These are phyloP conservation scores for Isotomurus palustris DNA, from an alignment of 2,888 invertebrate species.

Conservation along the genomic window DNA sequence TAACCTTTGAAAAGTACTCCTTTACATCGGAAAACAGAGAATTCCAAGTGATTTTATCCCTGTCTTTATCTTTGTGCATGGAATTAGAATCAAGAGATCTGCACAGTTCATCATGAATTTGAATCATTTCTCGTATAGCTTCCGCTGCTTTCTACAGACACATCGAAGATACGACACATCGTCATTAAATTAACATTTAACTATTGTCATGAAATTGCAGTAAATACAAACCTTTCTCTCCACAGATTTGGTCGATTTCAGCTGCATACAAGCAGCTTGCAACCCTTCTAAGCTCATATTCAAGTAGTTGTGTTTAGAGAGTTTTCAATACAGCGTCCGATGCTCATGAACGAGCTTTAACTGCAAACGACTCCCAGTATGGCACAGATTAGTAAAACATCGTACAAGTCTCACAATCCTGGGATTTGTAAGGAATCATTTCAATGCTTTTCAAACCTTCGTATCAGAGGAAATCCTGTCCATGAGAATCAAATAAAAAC, in stretches of 20 bases:
- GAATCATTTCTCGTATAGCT: constrained; percentile 4
- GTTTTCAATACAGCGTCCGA: too few species aligned
- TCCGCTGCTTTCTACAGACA: constrained; percentile 9
- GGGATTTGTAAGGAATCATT: too few species aligned
- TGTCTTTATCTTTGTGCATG: constrained; percentile 12
- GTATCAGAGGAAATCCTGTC: too few species aligned
- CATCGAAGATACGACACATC: background rate
- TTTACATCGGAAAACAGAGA: constrained; percentile 22
- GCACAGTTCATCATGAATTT: constrained; percentile 14
- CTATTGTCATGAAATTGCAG: background rate
- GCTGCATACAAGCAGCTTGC: background rate
- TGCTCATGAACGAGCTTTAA: too few species aligned
- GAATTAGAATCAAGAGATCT: constrained; percentile 26
- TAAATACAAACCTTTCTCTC: constrained; percentile 18
- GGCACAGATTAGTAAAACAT: too few species aligned
- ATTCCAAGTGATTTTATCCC: constrained; percentile 28
- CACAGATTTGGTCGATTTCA: constrained; percentile 8
- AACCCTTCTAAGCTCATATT: constrained; percentile 6
- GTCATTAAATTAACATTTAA: background rate
- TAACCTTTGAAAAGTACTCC: constrained; percentile 27
- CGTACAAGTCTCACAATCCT: too few species aligned
- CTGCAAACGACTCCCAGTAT: too few species aligned
- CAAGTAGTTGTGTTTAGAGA: too few species aligned
- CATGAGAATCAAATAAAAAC: too few species aligned
- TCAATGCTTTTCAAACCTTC: too few species aligned